These are phyloP conservation scores for Gambelia wislizenii DNA, from an alignment of 2,797 vertebrate species.

Conservation along the genomic window DNA sequence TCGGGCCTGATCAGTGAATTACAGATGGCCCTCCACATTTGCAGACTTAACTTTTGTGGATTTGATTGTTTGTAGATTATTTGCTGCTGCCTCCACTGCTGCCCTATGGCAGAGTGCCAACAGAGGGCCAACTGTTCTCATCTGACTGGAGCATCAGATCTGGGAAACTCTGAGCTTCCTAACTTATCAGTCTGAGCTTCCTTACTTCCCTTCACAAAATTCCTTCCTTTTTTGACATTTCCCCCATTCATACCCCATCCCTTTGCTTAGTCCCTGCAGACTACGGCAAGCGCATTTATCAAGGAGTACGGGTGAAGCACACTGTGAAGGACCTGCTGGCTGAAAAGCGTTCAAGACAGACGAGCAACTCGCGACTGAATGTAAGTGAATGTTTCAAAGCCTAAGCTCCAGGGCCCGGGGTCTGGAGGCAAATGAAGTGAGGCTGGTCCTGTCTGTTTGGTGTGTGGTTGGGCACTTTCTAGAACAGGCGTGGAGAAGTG, in stretches of 20 bases:
- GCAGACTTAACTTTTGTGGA: no score
- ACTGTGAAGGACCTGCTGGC: conserved; percentile 97
- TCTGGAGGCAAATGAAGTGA: neutral
- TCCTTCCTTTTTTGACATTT: neutral
- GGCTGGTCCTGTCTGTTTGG: neutral
- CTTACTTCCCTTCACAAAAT: neutral
- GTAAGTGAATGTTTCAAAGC: conserved; percentile 79
- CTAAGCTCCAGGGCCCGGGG: no score
- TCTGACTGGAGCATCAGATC: neutral
- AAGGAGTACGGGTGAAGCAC: conserved; percentile 95
- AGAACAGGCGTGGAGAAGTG: neutral
- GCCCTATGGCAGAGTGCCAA: no score
- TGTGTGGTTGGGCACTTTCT: neutral
- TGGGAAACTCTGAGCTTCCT: neutral
- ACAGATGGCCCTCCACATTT: no score
- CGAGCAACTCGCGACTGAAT: conserved; percentile 80
- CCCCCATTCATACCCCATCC: accelerated
- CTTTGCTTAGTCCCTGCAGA: conserved; percentile 79
- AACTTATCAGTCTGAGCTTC: neutral
- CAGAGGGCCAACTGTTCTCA: no score
- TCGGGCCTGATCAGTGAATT: no score
- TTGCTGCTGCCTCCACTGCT: no score
- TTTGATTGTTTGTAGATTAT: no score
- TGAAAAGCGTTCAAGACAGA: conserved; percentile 91
- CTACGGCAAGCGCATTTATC: conserved; percentile 92